Percentiles rank a stretch among this genome's conserved stretches.
These are phyloP conservation scores for Spialia ferax DNA, from an alignment of 2,888 invertebrate species.

Conservation along the genomic window DNA sequence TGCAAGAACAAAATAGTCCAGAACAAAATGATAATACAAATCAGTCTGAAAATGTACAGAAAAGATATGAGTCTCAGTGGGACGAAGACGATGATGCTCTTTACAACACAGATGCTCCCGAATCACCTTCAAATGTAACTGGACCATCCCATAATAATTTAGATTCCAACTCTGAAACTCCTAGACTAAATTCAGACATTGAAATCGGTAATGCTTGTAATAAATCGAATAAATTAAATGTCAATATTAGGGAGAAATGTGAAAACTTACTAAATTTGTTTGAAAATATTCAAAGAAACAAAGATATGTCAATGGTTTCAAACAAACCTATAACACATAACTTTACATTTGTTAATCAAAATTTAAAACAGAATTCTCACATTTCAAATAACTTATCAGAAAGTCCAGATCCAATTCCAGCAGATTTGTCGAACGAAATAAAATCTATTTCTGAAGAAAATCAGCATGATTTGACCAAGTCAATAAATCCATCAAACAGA, in stretches of 20 bases:
- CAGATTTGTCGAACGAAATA: conserved; percentile 61
- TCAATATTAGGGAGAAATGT: conserved; percentile 60
- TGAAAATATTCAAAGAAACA: conserved; percentile 51
- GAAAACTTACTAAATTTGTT: conserved; percentile 65
- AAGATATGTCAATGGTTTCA: conserved; percentile 18
- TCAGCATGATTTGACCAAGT: conserved; percentile 46
- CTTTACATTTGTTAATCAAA: conserved; percentile 25
- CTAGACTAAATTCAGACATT: conserved; percentile 54
- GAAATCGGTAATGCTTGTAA: conserved; percentile 44
- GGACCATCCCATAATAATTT: conserved; percentile 50
- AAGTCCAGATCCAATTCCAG: conserved; percentile 53
- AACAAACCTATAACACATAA: conserved; percentile 37
- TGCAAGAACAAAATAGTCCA: conserved; percentile 54
- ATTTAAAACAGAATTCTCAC: conserved; percentile 18
- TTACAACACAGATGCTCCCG: conserved; percentile 64
- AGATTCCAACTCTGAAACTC: conserved; percentile 53
- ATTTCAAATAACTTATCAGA: not conserved
- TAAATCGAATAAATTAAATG: conserved; percentile 48
- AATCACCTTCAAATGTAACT: conserved; percentile 43
- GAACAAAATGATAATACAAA: conserved; percentile 58
- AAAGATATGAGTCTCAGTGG: conserved; percentile 71
- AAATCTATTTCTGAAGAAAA: conserved; percentile 50
- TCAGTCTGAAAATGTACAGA: conserved; percentile 60
- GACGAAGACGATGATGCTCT: conserved; percentile 82
- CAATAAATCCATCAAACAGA: conserved; percentile 63